These are phyloP conservation scores for Camponotus floridanus DNA, from an alignment of 1,140 invertebrate species.

Conservation along the genomic window DNA sequence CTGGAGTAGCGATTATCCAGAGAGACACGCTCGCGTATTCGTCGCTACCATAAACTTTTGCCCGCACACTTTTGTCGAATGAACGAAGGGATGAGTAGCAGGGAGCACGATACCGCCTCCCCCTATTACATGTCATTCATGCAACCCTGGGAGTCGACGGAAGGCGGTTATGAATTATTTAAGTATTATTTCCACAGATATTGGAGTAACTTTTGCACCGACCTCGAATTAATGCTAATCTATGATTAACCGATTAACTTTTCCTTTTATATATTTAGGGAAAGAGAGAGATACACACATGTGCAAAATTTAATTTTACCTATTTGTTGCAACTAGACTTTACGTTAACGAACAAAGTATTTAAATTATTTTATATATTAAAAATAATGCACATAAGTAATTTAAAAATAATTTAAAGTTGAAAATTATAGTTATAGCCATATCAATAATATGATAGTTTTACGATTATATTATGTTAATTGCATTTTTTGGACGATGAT, in stretches of 20 bases:
- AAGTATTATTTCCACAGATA: background rate
- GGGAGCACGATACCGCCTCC: background rate
- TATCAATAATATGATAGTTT: background rate
- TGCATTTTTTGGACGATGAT: background rate
- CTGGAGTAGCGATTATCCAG: conserved; percentile 71
- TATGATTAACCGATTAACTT: conserved; percentile 3
- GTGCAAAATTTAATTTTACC: too few species aligned
- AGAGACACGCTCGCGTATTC: conserved; percentile 64
- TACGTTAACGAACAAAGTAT: too few species aligned
- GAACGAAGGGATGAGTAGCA: background rate
- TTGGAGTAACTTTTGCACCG: background rate
- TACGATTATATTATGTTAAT: too few species aligned
- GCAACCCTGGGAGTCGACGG: conserved; percentile 18
- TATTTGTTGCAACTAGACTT: too few species aligned
- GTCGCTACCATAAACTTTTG: conserved; percentile 35
- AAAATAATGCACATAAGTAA: too few species aligned
- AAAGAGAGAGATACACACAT: too few species aligned
- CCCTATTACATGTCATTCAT: too few species aligned
- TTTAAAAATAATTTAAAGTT: too few species aligned
- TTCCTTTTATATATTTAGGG: background rate
- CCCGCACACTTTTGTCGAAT: background rate
- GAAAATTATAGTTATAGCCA: background rate
- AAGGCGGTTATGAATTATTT: conserved; percentile 45
- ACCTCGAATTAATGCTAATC: conserved; percentile 15
- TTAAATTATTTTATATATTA: too few species aligned